Evolutionary conservation across 2,113 vertebrate genomes (phyloP).

Genomic region (Eublepharis macularius): DNA sequence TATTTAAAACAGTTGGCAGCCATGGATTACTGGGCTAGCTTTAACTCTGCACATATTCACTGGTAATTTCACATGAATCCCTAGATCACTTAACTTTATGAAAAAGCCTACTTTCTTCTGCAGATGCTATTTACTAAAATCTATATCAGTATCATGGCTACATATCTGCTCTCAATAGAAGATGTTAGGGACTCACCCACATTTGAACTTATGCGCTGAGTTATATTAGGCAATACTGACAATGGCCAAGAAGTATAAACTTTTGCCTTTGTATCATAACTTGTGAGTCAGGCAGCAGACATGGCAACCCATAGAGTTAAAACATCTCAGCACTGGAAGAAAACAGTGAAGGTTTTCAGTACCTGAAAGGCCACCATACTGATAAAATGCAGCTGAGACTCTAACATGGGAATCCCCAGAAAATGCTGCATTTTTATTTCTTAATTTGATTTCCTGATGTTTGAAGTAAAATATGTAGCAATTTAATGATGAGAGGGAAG

Average conservation of each 20-base stretch:
- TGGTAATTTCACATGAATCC: background rate
- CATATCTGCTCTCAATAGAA: background rate
- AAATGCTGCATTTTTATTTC: no score
- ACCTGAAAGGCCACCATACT: no score
- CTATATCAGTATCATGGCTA: background rate
- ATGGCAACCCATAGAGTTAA: no score
- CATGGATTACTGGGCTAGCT: background rate
- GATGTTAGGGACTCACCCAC: background rate
- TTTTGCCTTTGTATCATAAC: background rate
- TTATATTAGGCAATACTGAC: background rate
- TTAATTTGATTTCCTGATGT: no score
- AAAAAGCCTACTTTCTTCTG: background rate
- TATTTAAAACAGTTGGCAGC: constrained; percentile 26
- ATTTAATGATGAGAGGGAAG: no score
- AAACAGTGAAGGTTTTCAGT: no score
- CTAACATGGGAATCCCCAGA: no score
- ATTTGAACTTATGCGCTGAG: background rate
- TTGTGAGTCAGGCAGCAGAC: background rate
- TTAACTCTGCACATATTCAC: background rate
- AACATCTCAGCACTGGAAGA: no score
- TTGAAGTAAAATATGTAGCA: no score
- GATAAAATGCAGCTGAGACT: no score
- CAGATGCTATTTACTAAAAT: background rate
- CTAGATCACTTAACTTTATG: background rate
- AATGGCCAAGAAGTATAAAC: background rate